Evolutionary conservation across 1,140 invertebrate genomes (phyloP), one percentile per base, ranked within the genome.

Genomic region (Drosophila subobscura): DNA sequence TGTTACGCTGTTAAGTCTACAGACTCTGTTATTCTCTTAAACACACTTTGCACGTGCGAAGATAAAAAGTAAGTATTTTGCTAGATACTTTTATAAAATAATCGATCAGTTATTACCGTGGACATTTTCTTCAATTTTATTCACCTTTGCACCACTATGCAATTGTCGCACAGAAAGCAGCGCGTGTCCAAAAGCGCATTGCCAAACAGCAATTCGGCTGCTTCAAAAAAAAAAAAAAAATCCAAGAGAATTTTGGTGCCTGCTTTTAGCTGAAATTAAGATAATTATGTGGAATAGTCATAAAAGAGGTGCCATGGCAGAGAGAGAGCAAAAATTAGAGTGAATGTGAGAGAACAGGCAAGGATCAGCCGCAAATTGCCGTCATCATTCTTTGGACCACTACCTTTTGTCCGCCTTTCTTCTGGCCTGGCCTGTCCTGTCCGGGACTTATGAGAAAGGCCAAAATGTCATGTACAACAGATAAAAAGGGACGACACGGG

Each of bases 381-480:
- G 51, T 86, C 81, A 86, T 85, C 81, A 86, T 85, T 85, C 77
- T 80, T 80, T 29, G 53, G 65, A 60, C 47, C n/a, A 14, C 72
- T 85, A 84, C 80, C 80, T 86, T 84, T 85, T 85, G 77, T 86
- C 52, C 22, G 66, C 25, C 20, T 51, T 57, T 47, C 41, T 70
- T 47, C 55, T 61, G 33, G 46, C 60, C 55, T 61, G 33, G 46
- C 60, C 77, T 55, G 60, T 57, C 25, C 16, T 20, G 16, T 20
- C 72, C 61, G 52, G 81, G 77, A 86, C 72, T 85, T 85, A 85
- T 85, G 80, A 85, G 81, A 68, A 86, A 80, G 80, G 80, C 81
- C 80, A 79, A 80, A 85, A 85, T 85, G 80, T 85, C 80, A 77
- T 85, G 80, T 86, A 80, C 80, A 86, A 85, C 79, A 85, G 80